Base-by-base conservation (phyloP, 1,140 invertebrate species). In the Drosophila pachea region DNA sequence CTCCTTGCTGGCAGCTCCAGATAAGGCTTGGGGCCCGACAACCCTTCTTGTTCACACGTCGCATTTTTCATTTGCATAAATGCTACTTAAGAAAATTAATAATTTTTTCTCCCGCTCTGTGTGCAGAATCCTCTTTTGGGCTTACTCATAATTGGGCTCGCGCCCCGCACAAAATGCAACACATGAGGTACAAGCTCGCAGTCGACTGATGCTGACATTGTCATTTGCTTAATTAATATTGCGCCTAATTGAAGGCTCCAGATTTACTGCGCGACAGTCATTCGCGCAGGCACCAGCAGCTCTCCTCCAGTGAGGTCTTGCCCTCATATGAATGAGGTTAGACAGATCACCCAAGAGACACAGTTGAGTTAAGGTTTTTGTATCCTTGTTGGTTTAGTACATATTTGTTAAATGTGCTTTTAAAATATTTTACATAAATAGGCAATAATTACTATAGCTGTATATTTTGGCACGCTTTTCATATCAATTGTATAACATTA, bases 381-480 rank as follows among this genome's bases (percentile, higher is more conserved):
- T n/a, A n/a, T n/a, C n/a, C 11, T 45, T 4, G 14, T 52, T 68
- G 38, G 5, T 67, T 48, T 54, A 59, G 36, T 47, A 52, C 47
- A 42, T 40, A 54, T 82, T 74, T 59, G 73, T 83, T 78, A 83
- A 83, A 76, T 83, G 78, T 71, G 55, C 55, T 33, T 12, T 78
- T 69, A 68, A 61, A 70, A 75, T 75, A 82, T 67, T 53, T 68
- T 59, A 71, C 48, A 83, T 83, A 83, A 83, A 83, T 83, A 79
- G 56, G 56, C 29, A 75, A 74, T 69, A 78, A 67, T 52, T 68
- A 63, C 78, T 77, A 77, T 69, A 83, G 65, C 64, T 78, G 43
- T 78, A 83, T 84, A 75, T 86, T 86, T 86, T 86, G 81, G 81
- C 81, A 86, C 81, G 73, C 76, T 84, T 75, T 65, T 65, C 40